phyloP scores from a whole-genome alignment of 2,888 invertebrate species.

The Drosophila pseudotakahashii region DNA sequence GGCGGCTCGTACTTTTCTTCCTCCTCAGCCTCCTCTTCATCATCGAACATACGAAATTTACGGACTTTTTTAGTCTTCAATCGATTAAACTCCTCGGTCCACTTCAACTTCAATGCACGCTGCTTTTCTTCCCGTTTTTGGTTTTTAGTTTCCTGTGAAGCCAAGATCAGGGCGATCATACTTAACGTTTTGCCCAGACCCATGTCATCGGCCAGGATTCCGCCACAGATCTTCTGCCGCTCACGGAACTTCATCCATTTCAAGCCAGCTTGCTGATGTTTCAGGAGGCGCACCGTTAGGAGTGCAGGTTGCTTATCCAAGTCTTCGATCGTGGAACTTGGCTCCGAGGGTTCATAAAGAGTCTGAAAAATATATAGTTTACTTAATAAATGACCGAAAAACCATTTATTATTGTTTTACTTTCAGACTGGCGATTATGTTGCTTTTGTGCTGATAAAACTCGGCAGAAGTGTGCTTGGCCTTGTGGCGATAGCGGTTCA shows the following conservation, averaged over 20 bases:
- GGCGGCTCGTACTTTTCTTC: background rate
- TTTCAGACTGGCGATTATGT: conserved; percentile 31
- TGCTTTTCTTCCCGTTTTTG: background rate
- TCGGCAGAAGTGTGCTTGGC: conserved; percentile 23
- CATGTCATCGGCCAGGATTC: conserved; percentile 90
- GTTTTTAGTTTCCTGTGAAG: conserved; percentile 53
- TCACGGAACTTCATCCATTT: conserved; percentile 96
- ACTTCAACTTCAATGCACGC: conserved; percentile 5
- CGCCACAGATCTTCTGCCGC: conserved; percentile 91
- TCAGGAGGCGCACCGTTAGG: conserved; percentile 88
- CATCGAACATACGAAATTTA: conserved; percentile 20
- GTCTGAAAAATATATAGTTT: conserved; percentile 1
- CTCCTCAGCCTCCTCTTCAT: conserved; percentile 12
- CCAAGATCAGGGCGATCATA: conserved; percentile 90
- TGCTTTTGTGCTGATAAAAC: conserved; percentile 38
- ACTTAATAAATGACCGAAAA: too few species aligned
- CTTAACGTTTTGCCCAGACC: conserved; percentile 89
- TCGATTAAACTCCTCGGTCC: conserved; percentile 13
- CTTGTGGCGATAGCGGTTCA: conserved; percentile 40
- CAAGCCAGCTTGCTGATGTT: conserved; percentile 93
- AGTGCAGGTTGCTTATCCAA: conserved; percentile 86
- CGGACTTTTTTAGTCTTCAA: background rate
- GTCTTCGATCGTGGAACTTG: conserved; percentile 5
- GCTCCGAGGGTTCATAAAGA: conserved; percentile 24
- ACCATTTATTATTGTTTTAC: conserved; percentile 5